Evolutionary conservation across 1,140 invertebrate species (phyloP).

Genomic region (Drosophila lacteicornis): DNA sequence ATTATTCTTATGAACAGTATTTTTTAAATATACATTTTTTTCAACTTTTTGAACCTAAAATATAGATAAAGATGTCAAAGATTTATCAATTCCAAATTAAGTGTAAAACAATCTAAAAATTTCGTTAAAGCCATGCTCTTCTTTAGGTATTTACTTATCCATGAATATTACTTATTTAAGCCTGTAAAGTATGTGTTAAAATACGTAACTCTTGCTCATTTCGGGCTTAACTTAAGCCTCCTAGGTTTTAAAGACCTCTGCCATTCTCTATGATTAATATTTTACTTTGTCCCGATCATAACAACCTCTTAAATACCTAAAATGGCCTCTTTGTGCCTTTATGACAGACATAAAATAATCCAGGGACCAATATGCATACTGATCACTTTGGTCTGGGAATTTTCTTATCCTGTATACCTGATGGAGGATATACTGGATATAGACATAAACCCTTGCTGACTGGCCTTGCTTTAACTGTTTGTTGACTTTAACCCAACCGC

Average conservation of each 20-base stretch:
- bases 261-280: conserved; percentile 4
- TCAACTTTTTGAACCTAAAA: not conserved
- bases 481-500: conserved; percentile 62
- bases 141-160: not conserved
- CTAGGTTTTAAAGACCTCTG: not conserved
- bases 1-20: not conserved
- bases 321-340: conserved; percentile 15
- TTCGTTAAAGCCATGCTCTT: fast-evolving
- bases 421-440: not conserved
- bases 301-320: conserved; percentile 15
- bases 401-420: not conserved
- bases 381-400: conserved; percentile 30
- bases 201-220: not conserved
- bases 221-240: not conserved
- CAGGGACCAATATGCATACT: conserved; percentile 9
- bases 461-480: conserved; percentile 53
- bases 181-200: not conserved
- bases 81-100: no score
- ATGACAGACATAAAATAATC: conserved; percentile 35
- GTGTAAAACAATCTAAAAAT: not conserved
- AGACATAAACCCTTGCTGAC: conserved; percentile 15
- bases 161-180: not conserved
- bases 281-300: conserved; percentile 18
- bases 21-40: not conserved
- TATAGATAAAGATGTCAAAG: not conserved